Percentiles rank a stretch among this genome's conserved stretches.
These are phyloP conservation scores for Alligator mississippiensis DNA, from an alignment of 2,113 vertebrate species.

Conservation along the genomic window DNA sequence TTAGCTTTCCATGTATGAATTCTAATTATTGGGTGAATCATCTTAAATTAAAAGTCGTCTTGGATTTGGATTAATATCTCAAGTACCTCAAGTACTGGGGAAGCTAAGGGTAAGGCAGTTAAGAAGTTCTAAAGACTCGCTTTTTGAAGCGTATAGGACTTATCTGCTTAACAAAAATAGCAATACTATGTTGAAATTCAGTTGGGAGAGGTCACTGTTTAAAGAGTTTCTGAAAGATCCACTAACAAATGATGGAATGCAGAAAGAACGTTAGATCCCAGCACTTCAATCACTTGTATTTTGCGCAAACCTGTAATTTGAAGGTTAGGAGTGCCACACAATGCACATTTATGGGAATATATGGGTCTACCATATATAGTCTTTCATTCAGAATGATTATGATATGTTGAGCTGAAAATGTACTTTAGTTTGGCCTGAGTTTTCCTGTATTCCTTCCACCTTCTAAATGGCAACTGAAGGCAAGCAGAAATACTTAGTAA, in stretches of 20 bases:
- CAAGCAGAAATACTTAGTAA: constrained; percentile 73
- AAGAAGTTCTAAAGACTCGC: neutral
- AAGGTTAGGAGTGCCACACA: constrained; percentile 34
- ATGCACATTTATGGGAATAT: neutral
- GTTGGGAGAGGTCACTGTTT: constrained; percentile 29
- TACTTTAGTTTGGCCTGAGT: constrained; percentile 69
- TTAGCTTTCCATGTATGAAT: no score
- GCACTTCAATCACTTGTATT: constrained; percentile 38
- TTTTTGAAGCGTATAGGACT: constrained; percentile 2
- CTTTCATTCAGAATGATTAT: constrained; percentile 67
- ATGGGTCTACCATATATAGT: constrained; percentile 10
- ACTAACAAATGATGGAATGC: neutral
- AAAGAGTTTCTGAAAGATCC: constrained; percentile 29
- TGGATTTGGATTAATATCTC: no score
- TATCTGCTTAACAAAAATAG: constrained; percentile 18
- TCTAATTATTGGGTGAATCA: no score
- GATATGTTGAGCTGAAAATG: constrained; percentile 69
- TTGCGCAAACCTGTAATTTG: constrained; percentile 36
- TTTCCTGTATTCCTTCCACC: constrained; percentile 60
- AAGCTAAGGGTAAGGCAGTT: constrained; percentile 3
- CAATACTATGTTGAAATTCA: constrained; percentile 38
- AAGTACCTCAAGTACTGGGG: neutral
- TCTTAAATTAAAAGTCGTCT: no score
- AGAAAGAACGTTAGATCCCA: constrained; percentile 47
- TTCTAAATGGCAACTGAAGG: constrained; percentile 74